Conservation (phyloP, 2,888 invertebrate genomes). For the Phengaris alcon region DNA sequence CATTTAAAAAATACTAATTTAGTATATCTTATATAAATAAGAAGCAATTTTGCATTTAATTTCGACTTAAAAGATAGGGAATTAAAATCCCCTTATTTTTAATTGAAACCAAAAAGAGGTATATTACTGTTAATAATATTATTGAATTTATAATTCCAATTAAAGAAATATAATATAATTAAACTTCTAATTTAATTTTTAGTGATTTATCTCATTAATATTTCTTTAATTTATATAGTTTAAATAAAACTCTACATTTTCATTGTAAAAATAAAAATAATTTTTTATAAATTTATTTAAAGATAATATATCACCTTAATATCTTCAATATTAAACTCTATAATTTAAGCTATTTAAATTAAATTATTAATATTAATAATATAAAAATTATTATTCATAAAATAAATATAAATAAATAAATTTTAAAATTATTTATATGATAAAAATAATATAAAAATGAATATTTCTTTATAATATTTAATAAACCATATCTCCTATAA, state of each 20-base stretch:
- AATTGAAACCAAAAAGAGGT: slow-evolving; percentile 82
- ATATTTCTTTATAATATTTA: slow-evolving; percentile 58
- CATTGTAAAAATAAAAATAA: slow-evolving; percentile 80
- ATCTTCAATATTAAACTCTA: slow-evolving; percentile 66
- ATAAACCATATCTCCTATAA: slow-evolving; percentile 66
- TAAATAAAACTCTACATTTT: slow-evolving; percentile 83
- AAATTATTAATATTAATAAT: slow-evolving; percentile 31
- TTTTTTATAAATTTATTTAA: slow-evolving; percentile 49
- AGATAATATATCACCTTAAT: slow-evolving; percentile 56
- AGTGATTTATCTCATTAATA: slow-evolving; percentile 68
- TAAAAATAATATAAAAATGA: slow-evolving; percentile 59
- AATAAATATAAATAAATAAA: slow-evolving; percentile 57
- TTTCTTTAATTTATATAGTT: slow-evolving; percentile 76
- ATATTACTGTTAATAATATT: slow-evolving; percentile 83
- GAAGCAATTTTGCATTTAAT: slow-evolving; percentile 76
- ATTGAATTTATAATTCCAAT: slow-evolving; percentile 72
- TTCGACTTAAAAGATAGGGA: slow-evolving; percentile 68
- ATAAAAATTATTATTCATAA: slow-evolving; percentile 45
- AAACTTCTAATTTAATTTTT: slow-evolving; percentile 83
- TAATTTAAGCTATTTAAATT: slow-evolving; percentile 54
- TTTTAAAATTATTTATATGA: slow-evolving; percentile 67
- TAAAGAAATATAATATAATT: slow-evolving; percentile 56
- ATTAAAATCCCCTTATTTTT: slow-evolving; percentile 74
- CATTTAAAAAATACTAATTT: slow-evolving; percentile 62
- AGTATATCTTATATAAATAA: slow-evolving; percentile 74